These are phyloP conservation scores for Helicoverpa armigera DNA, from an alignment of 1,140 invertebrate species.

Conservation along the genomic window DNA sequence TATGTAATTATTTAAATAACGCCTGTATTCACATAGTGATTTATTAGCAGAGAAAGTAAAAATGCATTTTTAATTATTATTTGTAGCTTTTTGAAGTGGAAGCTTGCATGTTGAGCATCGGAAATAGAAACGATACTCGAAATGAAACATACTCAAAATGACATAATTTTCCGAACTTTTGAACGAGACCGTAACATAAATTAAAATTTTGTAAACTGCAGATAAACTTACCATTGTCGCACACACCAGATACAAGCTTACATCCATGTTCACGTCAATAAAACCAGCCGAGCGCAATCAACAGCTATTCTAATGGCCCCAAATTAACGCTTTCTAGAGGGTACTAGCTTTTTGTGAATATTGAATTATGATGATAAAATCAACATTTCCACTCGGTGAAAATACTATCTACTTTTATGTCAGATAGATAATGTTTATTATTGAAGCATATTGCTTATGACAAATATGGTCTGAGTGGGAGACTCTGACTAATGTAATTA, in stretches of 20 bases:
- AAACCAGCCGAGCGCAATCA: not conserved
- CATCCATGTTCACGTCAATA: not conserved
- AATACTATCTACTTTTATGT: slow-evolving; percentile 34
- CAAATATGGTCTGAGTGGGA: slow-evolving; percentile 26
- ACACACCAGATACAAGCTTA: not conserved
- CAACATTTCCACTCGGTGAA: slow-evolving; percentile 27
- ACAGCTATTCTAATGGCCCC: slow-evolving; percentile 3
- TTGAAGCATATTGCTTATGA: slow-evolving; percentile 33
- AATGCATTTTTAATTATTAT: too few species aligned
- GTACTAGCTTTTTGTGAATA: slow-evolving; percentile 43
- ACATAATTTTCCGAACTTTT: too few species aligned
- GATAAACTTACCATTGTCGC: not conserved
- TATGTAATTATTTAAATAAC: too few species aligned
- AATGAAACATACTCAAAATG: too few species aligned
- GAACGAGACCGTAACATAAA: too few species aligned
- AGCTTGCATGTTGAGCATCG: too few species aligned
- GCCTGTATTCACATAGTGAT: too few species aligned
- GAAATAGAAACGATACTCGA: too few species aligned
- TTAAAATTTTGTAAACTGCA: not conserved
- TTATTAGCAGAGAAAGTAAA: too few species aligned
- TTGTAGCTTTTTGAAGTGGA: too few species aligned
- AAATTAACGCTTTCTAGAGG: slow-evolving; percentile 34
- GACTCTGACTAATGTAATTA: slow-evolving; percentile 20
- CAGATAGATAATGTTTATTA: slow-evolving; percentile 25
- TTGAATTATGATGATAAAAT: slow-evolving; percentile 42